Percentiles rank a stretch among this genome's conserved stretches.
Conservation (phyloP, 92 coral and sea anemone genomes). For the Epizoanthus rinbou region DNA sequence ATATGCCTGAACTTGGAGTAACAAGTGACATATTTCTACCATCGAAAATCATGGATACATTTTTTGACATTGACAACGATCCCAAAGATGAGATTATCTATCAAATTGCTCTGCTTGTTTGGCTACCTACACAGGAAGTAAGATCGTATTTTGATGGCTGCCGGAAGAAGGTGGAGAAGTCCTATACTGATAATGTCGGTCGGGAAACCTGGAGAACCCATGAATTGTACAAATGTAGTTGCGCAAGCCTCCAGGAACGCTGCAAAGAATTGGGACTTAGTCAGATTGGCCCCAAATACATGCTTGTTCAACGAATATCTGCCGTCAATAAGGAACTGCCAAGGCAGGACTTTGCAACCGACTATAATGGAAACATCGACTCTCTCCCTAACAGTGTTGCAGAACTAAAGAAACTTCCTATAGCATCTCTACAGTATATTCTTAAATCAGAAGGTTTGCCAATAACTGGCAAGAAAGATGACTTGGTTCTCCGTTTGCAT, state of each 20-base stretch:
- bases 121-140: constrained; percentile 58
- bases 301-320: constrained; percentile 49
- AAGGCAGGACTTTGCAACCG: constrained; percentile 32
- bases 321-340: constrained; percentile 28
- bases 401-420: constrained; percentile 54
- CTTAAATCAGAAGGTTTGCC: constrained; percentile 44
- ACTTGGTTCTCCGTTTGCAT: constrained; percentile 37
- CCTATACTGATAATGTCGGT: constrained; percentile 45
- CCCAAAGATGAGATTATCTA: constrained; percentile 45
- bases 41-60: constrained; percentile 46
- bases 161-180: constrained; percentile 43
- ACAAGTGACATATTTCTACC: constrained; percentile 49
- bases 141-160: constrained; percentile 38
- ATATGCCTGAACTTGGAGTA: constrained; percentile 26
- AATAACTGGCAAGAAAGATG: constrained; percentile 52
- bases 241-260: constrained; percentile 29
- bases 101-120: constrained; percentile 37
- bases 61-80: constrained; percentile 43
- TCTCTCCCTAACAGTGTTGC: constrained; percentile 35
- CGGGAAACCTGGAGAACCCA: constrained; percentile 68
- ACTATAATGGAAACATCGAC: constrained; percentile 27
- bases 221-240: constrained; percentile 42
- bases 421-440: constrained; percentile 55
- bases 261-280: constrained; percentile 33
- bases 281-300: constrained; percentile 44